These are phyloP conservation scores for Agrotis clavis DNA, from an alignment of 2,888 invertebrate species.

Conservation along the genomic window DNA sequence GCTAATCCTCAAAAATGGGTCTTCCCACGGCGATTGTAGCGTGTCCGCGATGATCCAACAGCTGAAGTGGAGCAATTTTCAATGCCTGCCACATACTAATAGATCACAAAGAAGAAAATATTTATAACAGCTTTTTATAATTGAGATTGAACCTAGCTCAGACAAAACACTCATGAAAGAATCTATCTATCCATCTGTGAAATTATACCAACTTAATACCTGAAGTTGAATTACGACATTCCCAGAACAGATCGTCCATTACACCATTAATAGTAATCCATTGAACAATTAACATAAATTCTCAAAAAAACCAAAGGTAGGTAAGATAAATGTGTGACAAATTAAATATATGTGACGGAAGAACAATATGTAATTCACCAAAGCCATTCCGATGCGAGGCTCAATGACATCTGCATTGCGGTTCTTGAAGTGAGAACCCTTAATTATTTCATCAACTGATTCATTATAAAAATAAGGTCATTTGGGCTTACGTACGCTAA, in stretches of 20 bases:
- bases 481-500: too few species aligned
- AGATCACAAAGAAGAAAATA: too few species aligned
- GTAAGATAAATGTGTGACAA: slow-evolving; percentile 43
- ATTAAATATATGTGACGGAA: slow-evolving; percentile 49
- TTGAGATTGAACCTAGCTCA: too few species aligned
- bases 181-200: too few species aligned
- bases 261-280: not conserved
- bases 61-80: too few species aligned
- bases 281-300: slow-evolving; percentile 31
- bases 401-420: slow-evolving; percentile 56
- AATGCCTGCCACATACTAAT: too few species aligned
- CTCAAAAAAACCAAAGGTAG: slow-evolving; percentile 16
- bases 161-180: too few species aligned
- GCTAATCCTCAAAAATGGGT: too few species aligned
- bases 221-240: not conserved
- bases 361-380: slow-evolving; percentile 47
- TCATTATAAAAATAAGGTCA: not conserved
- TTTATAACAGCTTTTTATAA: too few species aligned
- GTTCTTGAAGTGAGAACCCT: slow-evolving; percentile 32
- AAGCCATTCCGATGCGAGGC: slow-evolving; percentile 46
- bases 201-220: too few species aligned
- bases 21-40: too few species aligned
- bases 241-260: not conserved
- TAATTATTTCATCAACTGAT: slow-evolving; percentile 3
- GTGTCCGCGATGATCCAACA: too few species aligned